These are phyloP conservation scores for Cheumatopsyche charites DNA, from an alignment of 1,140 invertebrate genomes.

Conservation along the genomic window DNA sequence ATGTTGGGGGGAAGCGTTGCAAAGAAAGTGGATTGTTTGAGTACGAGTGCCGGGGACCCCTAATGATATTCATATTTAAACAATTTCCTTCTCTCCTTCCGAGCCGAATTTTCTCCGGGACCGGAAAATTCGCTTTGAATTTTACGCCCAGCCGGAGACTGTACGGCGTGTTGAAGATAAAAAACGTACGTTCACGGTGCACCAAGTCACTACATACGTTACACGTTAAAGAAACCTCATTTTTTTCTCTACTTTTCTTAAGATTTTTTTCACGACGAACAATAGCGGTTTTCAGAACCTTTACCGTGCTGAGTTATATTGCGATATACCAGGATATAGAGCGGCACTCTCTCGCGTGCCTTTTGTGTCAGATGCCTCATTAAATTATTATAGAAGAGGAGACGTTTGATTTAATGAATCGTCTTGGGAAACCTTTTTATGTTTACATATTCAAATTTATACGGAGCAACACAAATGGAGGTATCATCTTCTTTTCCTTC, in stretches of 20 bases:
- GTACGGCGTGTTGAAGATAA: too few relatives aligned
- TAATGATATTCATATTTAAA: conserved; percentile 50
- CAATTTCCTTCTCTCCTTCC: conserved; percentile 37
- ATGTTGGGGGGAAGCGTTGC: conserved; percentile 32
- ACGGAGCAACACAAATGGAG: conserved; percentile 38
- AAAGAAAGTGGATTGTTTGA: conserved; percentile 45
- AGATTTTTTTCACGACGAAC: neutral
- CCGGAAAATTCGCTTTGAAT: conserved; percentile 25
- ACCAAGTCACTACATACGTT: too few relatives aligned
- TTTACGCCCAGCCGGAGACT: neutral
- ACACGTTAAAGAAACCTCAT: neutral
- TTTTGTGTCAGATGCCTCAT: conserved; percentile 39
- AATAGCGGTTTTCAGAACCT: neutral
- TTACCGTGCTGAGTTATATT: neutral
- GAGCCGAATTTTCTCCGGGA: conserved; percentile 27
- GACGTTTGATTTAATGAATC: conserved; percentile 47
- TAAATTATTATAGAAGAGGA: conserved; percentile 44
- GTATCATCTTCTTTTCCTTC: conserved; percentile 35
- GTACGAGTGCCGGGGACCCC: conserved; percentile 35
- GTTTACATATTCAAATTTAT: conserved; percentile 48
- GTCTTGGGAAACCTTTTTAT: conserved; percentile 42
- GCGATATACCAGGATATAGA: neutral
- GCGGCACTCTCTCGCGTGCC: conserved; percentile 23
- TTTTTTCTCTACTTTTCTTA: neutral
- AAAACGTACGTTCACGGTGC: too few relatives aligned